Base-by-base conservation (phyloP, 2,113 vertebrate species). In the Mustela nigripes region DNA sequence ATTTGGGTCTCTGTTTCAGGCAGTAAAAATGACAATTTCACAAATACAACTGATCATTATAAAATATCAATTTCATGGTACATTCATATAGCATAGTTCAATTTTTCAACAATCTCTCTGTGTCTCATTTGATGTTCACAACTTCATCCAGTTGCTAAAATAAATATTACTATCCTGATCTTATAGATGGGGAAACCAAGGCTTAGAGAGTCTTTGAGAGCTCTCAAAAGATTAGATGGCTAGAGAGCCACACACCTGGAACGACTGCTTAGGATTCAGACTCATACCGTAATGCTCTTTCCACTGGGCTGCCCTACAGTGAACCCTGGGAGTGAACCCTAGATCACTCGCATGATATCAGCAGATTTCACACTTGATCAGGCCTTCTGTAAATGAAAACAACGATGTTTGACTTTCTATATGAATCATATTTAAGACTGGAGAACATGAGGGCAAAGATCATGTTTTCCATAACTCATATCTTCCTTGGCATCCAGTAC, bases 1-100 rank as follows among this genome's bases (percentile, higher is more conserved):
- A 89, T 79, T 62, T 74, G 78, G 21, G 26, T 92, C 33, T 94
- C 56, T 36, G 9, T 85, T 89, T 26, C 36, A 85, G 80, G 56
- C 24, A 85, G 45, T 67, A 50, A 92, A 85, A 97, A 67, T 39
- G 79, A 87, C 18, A 89, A 58, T 28, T 87, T 60, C 78, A 45
- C 82, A 62, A 36, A 67, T 67, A 67, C 33, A 85, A 89, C 16
- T 60, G 33, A 74, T 65, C 21, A 50, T 81, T 58, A 12, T 36
- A 60, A 69, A 74, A 60, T 58, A 60, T 81, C 65, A 62, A 8
- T 62, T 82, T 97, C 80, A 60, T 69, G 73, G 65, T 58, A 74
- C 7, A 31, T 53, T 80, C 78, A n/a, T 39, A 78, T 0, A 85
- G 24, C 45, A 71, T 1, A 1, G 88, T 91, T 92, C 69, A 62